Evolutionary conservation across 64 coral and sea anemone genomes (phyloP).

Genomic region (Porites australiensis): DNA sequence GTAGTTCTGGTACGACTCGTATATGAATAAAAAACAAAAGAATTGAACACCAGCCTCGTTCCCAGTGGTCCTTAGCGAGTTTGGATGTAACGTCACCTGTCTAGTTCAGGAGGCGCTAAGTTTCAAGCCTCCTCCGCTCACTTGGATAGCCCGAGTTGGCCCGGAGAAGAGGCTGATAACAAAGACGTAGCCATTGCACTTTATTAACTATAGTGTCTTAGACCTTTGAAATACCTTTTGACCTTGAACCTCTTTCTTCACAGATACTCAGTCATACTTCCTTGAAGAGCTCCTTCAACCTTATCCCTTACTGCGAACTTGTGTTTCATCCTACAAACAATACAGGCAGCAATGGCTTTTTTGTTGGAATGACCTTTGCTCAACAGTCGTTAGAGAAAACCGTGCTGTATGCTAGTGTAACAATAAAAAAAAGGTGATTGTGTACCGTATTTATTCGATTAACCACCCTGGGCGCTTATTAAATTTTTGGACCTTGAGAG

Average conservation of each 20-base stretch:
- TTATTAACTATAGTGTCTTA: not conserved
- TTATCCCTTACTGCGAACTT: not conserved
- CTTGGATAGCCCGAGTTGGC: too few relatives aligned
- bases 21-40: too few relatives aligned
- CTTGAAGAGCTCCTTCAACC: not conserved
- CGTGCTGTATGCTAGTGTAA: not conserved
- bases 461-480: too few relatives aligned
- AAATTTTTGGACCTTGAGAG: too few relatives aligned
- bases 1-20: too few relatives aligned
- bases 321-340: not conserved
- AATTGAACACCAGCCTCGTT: too few relatives aligned
- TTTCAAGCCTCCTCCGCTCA: too few relatives aligned
- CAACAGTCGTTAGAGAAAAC: not conserved
- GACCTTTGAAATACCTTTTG: not conserved
- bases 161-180: too few relatives aligned
- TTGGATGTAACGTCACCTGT: too few relatives aligned
- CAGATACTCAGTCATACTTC: conserved; percentile 1
- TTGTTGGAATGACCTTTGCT: not conserved
- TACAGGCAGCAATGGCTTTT: not conserved
- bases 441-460: not conserved
- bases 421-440: not conserved
- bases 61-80: too few relatives aligned
- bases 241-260: not conserved
- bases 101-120: too few relatives aligned
- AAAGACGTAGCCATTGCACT: too few relatives aligned